phyloP scores from a whole-genome alignment of 2,113 vertebrate genomes.

The Sinosuthora webbiana region DNA sequence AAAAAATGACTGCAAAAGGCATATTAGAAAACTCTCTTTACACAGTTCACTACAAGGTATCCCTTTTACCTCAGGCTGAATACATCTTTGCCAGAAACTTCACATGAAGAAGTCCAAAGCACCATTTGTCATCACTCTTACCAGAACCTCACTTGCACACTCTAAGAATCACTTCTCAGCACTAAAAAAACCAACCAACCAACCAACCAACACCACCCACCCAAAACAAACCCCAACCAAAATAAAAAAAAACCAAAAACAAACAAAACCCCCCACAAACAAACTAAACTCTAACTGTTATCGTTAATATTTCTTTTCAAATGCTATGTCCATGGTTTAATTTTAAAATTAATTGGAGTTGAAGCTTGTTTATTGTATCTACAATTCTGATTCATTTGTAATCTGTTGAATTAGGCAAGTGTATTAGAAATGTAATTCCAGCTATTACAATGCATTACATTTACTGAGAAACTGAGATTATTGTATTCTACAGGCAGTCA shows the following conservation, averaged over 20 bases:
- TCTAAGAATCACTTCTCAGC: neutral
- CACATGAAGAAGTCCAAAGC: neutral
- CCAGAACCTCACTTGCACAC: neutral
- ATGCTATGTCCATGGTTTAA: neutral
- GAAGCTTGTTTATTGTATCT: neutral
- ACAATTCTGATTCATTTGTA: neutral
- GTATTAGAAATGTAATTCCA: constrained; percentile 35
- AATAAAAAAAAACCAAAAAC: no score
- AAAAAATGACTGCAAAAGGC: neutral
- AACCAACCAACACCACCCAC: neutral
- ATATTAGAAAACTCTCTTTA: neutral
- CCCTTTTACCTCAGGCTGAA: neutral
- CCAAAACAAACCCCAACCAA: neutral
- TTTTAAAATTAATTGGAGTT: neutral
- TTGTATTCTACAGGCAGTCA: neutral
- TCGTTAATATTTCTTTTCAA: no score
- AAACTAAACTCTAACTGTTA: neutral
- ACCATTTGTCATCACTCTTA: neutral
- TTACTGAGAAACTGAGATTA: constrained; percentile 35
- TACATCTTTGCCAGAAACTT: neutral
- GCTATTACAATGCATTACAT: neutral
- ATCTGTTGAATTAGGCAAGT: constrained; percentile 52
- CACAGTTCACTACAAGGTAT: neutral
- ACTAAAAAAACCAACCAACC: neutral
- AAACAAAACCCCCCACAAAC: neutral